Conservation (phyloP, 2,113 vertebrate genomes). For the Daboia siamensis region DNA sequence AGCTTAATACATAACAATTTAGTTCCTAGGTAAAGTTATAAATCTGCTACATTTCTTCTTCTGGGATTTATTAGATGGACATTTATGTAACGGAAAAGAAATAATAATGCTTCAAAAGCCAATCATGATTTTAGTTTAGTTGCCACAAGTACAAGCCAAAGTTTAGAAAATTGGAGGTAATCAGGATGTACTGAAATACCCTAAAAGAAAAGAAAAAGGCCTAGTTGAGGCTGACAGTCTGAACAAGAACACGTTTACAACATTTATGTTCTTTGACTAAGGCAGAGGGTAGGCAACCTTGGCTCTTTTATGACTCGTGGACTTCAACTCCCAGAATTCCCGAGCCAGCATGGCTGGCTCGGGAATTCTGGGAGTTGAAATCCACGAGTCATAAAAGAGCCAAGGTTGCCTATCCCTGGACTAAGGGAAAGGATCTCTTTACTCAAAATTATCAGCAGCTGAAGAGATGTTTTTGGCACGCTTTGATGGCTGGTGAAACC, state of each 20-base stretch:
- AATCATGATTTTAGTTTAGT: not conserved
- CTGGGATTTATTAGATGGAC: not conserved
- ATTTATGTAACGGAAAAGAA: not conserved
- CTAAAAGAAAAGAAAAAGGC: not conserved
- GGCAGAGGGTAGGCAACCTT: too few species aligned
- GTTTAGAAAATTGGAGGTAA: not conserved
- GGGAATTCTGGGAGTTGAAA: too few species aligned
- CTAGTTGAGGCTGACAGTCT: not conserved
- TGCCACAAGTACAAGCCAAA: not conserved
- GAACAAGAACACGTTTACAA: too few species aligned
- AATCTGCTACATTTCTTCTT: constrained; percentile 14
- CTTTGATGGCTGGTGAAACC: not conserved
- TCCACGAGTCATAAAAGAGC: too few species aligned
- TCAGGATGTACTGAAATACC: not conserved
- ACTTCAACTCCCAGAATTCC: too few species aligned
- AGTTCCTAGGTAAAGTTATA: constrained; percentile 15
- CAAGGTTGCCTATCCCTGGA: too few species aligned
- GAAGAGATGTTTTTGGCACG: not conserved
- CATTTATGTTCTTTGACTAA: not conserved
- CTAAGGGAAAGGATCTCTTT: not conserved
- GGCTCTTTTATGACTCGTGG: too few species aligned
- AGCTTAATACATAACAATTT: not conserved
- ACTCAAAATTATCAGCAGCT: not conserved
- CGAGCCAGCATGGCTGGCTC: too few species aligned
- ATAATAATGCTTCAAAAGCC: not conserved